Evolutionary conservation across 92 coral and sea anemone genomes (phyloP), one percentile per base, ranked within the genome.

Genomic region (Phenganax subtilis): DNA sequence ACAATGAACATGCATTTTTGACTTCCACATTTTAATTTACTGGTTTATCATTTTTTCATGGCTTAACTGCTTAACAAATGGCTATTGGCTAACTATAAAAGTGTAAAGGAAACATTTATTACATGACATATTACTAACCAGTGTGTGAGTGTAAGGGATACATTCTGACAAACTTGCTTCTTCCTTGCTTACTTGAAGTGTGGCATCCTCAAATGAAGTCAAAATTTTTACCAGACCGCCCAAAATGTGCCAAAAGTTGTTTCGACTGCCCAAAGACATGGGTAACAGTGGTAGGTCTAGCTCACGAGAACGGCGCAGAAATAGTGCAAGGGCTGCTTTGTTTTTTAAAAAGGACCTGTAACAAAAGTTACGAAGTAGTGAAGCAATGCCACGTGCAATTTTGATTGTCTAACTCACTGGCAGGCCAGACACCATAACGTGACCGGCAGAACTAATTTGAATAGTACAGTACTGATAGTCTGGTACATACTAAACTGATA

Each of bases 131-230:
- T 12, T 0, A 61, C 75, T 73, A 44, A 53, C 78, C 78, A 73
- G 25, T 44, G 78, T 73, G 29, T 73, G 80, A 28, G 62, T 4
- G 17, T 75, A 75, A 3, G 80, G 80, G 47, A 75, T 75, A 27
- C 80, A 75, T 62, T 75, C 80, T 53, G 80, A 75, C 80, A 75
- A 75, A 17, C 10, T 75, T 53, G 63, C 29, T 14, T 75, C 80
- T 0, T 75, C 80, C 80, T 75, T 54, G 80, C 80, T 71, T 15
- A 71, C 75, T 71, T 60, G 76, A 72, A 77, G 86, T 14, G 86
- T 83, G 61, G 55, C 86, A 75, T 55, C 80, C 55, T 75, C 80
- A 75, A 75, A 54, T 5, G 80, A 65, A 8, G 80, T 75, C 10
- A 75, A 53, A 52, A 75, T 44, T 55, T 55, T 75, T 10, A 75